Evolutionary conservation across 2,113 vertebrate genomes (phyloP), one percentile per base, ranked within the genome.

Genomic region (Eulemur macaco): DNA sequence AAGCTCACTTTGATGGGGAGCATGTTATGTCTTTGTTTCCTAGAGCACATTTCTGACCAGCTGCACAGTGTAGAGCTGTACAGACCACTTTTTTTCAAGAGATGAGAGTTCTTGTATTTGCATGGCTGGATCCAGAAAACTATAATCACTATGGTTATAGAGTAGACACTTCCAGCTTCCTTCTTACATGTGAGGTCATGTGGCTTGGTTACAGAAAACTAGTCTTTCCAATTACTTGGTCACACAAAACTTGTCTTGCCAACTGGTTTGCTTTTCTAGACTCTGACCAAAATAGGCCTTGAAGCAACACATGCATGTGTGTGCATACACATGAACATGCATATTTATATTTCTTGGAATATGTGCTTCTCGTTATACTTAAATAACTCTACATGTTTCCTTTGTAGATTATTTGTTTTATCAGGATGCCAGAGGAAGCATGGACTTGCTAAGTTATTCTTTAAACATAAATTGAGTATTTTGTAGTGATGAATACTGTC

Each of bases 1-100:
- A 76, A 90, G 29, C 58, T 89, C n/a, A 63, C 42, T 58, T 85
- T 89, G 42, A 56, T 89, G n/a, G 45, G 39, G 74, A 86, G 86
- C 82, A 69, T 63, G 86, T 64, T 29, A 31, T 31, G 37, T 87
- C 47, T 84, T 73, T 58, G 6, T 81, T 69, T 64, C 45, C 60
- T 68, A 31, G 21, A 86, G 17, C 27, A 29, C 25, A 15, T 8
- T 74, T 91, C 73, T 95, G 64, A 27, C 27, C 15, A 1, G 42
- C 31, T 81, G 23, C 37, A 71, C 37, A 45, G 8, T 42, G 47
- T 47, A 68, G 71, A 71, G 21, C 45, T 58, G 3, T 17, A 8
- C 34, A 47, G 31, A 20, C 0, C 17, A 17, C 93, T 85, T 88
- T 76, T 54, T 17, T n/a, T 89, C 18, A 37, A 63, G 76, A 91